These are phyloP conservation scores for Ostrea denselamellosa DNA, from an alignment of 1,140 invertebrate genomes.

Conservation along the genomic window DNA sequence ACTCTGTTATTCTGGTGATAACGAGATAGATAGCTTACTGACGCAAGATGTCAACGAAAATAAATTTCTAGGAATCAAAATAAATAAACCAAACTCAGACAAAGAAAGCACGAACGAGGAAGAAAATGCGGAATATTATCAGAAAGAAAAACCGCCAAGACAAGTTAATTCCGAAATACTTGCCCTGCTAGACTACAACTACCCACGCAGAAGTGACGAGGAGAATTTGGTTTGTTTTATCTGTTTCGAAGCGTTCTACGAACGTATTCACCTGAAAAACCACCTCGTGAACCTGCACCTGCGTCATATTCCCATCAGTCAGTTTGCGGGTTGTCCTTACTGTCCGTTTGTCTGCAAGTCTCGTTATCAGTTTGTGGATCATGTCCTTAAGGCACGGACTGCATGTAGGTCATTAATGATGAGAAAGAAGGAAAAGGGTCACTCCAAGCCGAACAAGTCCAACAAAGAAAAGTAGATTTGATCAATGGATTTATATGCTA, in stretches of 20 bases:
- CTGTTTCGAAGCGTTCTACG: not conserved
- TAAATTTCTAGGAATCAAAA: not conserved
- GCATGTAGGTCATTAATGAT: not conserved
- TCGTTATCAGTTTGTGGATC: not conserved
- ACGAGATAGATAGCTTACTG: not conserved
- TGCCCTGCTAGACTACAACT: not conserved
- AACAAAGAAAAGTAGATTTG: not conserved
- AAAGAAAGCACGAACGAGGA: not conserved
- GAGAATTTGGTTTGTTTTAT: not conserved
- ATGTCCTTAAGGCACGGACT: not conserved
- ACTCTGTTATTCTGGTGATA: not conserved
- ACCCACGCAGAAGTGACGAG: not conserved
- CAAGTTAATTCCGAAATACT: not conserved
- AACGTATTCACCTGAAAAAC: not conserved
- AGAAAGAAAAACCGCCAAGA: not conserved
- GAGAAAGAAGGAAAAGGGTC: not conserved
- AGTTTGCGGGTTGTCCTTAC: not conserved
- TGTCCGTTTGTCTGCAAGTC: not conserved
- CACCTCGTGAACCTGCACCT: conserved; percentile 6
- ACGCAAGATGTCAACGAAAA: not conserved
- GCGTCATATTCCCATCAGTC: not conserved
- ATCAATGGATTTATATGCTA: not conserved
- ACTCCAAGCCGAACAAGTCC: not conserved
- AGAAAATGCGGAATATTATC: not conserved
- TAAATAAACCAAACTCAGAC: not conserved